Evolutionary conservation across 1,140 invertebrate species (phyloP).

Genomic region (Reticulitermes speratus): DNA sequence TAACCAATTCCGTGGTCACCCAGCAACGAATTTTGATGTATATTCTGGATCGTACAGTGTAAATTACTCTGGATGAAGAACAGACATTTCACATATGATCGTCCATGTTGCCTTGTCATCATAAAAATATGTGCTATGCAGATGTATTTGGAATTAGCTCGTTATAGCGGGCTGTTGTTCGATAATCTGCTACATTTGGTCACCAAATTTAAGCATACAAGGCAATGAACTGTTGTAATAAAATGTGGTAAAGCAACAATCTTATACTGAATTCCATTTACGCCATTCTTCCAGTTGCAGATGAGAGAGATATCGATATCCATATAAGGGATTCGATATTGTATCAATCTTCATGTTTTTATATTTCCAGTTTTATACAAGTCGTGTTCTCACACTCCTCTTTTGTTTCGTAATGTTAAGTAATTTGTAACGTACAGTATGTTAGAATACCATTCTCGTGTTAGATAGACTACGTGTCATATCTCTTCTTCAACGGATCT

Average conservation of each 20-base stretch:
- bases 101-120: not conserved
- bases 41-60: constrained; percentile 67
- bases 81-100: not conserved
- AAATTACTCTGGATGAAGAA: constrained; percentile 53
- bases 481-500: too few relatives aligned
- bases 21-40: constrained; percentile 63
- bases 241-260: not conserved
- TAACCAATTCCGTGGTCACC: constrained; percentile 54
- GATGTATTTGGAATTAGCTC: not conserved
- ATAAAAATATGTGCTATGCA: not conserved
- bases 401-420: too few relatives aligned
- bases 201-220: not conserved
- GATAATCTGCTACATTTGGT: not conserved
- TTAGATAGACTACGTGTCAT: too few relatives aligned
- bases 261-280: too few relatives aligned
- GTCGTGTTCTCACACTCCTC: too few relatives aligned
- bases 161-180: not conserved
- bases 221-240: not conserved
- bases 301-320: too few relatives aligned
- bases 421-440: too few relatives aligned
- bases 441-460: too few relatives aligned
- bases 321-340: too few relatives aligned
- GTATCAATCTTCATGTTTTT: too few relatives aligned
- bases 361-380: too few relatives aligned
- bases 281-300: too few relatives aligned